A percentile compares a stretch with the other conserved stretches of the same genome.
Evolutionary conservation across 2,113 vertebrate species (phyloP).

Genomic region (Nibea albiflora): DNA sequence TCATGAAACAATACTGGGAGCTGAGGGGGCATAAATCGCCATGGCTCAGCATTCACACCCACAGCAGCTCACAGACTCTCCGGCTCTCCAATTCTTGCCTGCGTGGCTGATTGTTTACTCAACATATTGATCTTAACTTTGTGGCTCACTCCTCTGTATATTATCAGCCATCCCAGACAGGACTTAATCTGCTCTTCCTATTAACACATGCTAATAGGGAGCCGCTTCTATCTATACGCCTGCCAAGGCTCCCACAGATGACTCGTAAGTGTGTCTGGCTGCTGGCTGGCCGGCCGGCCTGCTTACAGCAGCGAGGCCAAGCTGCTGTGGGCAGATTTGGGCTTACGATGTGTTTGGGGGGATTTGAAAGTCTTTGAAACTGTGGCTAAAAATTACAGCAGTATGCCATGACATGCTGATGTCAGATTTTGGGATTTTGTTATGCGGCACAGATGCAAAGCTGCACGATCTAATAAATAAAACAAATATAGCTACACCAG

Average conservation of each 20-base stretch:
- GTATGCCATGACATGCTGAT: slow-evolving; percentile 39
- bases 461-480: slow-evolving; percentile 26
- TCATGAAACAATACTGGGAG: slow-evolving; percentile 37
- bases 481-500: slow-evolving; percentile 6
- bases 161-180: slow-evolving; percentile 76
- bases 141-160: slow-evolving; percentile 42
- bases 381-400: slow-evolving; percentile 60
- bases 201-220: slow-evolving; percentile 75
- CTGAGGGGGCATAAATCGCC: slow-evolving; percentile 33
- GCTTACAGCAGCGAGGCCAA: slow-evolving; percentile 16
- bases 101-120: slow-evolving; percentile 58
- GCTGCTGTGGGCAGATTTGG: slow-evolving; percentile 62
- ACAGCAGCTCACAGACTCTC: slow-evolving; percentile 23
- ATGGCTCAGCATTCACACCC: neutral
- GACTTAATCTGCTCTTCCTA: slow-evolving; percentile 76
- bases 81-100: slow-evolving; percentile 18
- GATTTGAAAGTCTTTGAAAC: slow-evolving; percentile 56
- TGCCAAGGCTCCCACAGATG: slow-evolving; percentile 58
- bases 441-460: slow-evolving; percentile 35
- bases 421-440: slow-evolving; percentile 52
- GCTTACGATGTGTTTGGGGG: slow-evolving; percentile 48
- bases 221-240: slow-evolving; percentile 42
- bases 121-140: slow-evolving; percentile 61
- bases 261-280: neutral
- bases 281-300: slow-evolving; percentile 7